These are phyloP conservation scores for Callyntrura sp. DNA, from an alignment of 2,888 invertebrate genomes.

Conservation along the genomic window DNA sequence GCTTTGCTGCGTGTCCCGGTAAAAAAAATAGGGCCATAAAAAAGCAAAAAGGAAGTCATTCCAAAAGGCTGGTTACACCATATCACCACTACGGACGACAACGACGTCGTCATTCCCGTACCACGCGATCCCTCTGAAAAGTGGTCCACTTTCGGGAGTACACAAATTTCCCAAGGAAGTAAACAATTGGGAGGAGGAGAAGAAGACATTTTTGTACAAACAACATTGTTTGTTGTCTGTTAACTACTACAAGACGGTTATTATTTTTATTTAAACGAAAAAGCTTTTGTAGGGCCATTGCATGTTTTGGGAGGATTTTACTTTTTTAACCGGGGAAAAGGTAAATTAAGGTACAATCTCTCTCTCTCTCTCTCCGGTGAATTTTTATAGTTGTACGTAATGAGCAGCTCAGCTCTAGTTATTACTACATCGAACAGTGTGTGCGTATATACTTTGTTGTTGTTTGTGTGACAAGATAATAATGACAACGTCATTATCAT, in stretches of 20 bases:
- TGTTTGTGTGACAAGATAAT: slow-evolving; percentile 57
- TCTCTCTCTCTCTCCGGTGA: neutral
- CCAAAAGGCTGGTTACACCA: neutral
- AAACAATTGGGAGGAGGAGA: neutral
- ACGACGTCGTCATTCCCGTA: neutral
- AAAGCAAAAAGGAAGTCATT: slow-evolving; percentile 24
- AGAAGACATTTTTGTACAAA: neutral
- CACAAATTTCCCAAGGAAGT: neutral
- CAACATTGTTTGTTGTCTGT: neutral
- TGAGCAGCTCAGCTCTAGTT: too few relatives aligned
- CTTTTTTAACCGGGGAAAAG: too few relatives aligned
- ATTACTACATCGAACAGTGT: slow-evolving; percentile 12
- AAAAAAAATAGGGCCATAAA: neutral
- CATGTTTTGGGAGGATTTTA: slow-evolving; percentile 27
- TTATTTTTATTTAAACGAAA: neutral
- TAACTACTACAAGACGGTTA: neutral
- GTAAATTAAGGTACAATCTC: too few relatives aligned
- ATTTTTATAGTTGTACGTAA: neutral
- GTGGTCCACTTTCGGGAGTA: too few relatives aligned
- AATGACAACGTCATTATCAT: slow-evolving; percentile 62
- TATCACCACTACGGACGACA: neutral
- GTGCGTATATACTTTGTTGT: slow-evolving; percentile 16
- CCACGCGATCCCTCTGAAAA: slow-evolving; percentile 15
- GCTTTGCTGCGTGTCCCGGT: neutral
- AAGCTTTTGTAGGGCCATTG: neutral